Base-by-base conservation (phyloP, 2,113 vertebrate genomes). In the Toxotes jaculatrix region DNA sequence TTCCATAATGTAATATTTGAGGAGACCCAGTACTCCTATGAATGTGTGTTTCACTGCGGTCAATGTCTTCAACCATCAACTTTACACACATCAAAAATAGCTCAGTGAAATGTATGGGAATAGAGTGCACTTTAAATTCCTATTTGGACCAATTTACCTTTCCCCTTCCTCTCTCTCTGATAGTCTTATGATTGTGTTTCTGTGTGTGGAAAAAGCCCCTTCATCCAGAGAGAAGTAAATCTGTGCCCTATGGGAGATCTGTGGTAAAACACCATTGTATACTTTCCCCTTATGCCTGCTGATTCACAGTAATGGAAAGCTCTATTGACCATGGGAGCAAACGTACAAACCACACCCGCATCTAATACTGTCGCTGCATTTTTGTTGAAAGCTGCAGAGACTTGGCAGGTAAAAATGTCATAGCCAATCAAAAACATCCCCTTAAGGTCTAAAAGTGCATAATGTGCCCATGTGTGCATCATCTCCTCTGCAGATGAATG, bases 1-100 rank as follows among this genome's bases (percentile, higher is more conserved):
- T 87, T 88, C 70, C 70, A 61, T 91, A 92, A 93, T 90, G 78
- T 70, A 90, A 86, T 90, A 86, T 91, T 72, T 83, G 81, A 83
- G 82, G 81, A 74, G 73, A 69, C 67, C 68, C 75, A 64, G 61
- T 70, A 63, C 72, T 69, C 72, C 69, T 80, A 80, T 85, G 70
- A 86, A 88, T 64, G 82, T 65, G 77, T 82, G 67, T 86, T 92
- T 91, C 80, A 89, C 65, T 86, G 73, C 57, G 42, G 77, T 79
- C 69, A 75, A 9, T 88, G 91, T 88, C 86, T 79, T 65, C 76
- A 85, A 43, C 64, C 76, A 88, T 92, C 82, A 89, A 70, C 65
- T 84, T 77, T 80, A 78, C 77, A 91, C 82, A 79, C 45, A 73
- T 92, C 88, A 83, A 79, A 87, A 89, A 87, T 75, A 85, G 65